These are phyloP conservation scores for Pocillopora verrucosa DNA, from an alignment of 64 coral and sea anemone genomes.

Conservation along the genomic window DNA sequence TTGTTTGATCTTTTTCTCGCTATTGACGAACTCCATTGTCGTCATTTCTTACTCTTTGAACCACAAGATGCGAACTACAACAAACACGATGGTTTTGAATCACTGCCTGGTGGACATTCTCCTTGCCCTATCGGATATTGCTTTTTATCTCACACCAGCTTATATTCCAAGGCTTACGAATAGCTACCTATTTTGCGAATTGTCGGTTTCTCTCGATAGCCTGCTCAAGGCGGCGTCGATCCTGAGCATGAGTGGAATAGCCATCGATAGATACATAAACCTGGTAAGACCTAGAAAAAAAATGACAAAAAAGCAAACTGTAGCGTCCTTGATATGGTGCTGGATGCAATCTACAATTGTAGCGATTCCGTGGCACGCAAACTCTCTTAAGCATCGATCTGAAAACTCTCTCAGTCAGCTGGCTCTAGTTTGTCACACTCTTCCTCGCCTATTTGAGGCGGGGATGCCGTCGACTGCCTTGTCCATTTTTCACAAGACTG, in stretches of 20 bases:
- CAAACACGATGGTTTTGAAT: constrained; percentile 72
- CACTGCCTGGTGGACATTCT: constrained; percentile 70
- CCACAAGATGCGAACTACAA: constrained; percentile 82
- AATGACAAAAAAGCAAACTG: constrained; percentile 38
- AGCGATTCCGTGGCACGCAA: constrained; percentile 52
- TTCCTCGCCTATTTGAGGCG: constrained; percentile 46
- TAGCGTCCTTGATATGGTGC: constrained; percentile 36
- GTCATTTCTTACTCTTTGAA: constrained; percentile 61
- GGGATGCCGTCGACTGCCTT: constrained; percentile 20
- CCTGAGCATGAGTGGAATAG: constrained; percentile 65
- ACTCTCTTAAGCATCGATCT: background rate
- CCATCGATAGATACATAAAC: constrained; percentile 68
- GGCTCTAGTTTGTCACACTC: background rate
- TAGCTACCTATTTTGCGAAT: constrained; percentile 18
- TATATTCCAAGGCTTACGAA: constrained; percentile 10
- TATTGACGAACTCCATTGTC: constrained; percentile 62
- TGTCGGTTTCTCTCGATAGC: constrained; percentile 55
- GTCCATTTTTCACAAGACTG: constrained; percentile 40
- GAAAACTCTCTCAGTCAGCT: background rate
- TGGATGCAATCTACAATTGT: constrained; percentile 59
- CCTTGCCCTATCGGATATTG: constrained; percentile 50
- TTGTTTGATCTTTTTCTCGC: constrained; percentile 9
- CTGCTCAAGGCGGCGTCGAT: constrained; percentile 53
- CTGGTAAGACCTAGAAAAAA: constrained; percentile 35
- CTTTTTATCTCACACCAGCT: constrained; percentile 40